These are phyloP conservation scores for Flexamia atlantica DNA, from an alignment of 2,888 invertebrate genomes.

Conservation along the genomic window DNA sequence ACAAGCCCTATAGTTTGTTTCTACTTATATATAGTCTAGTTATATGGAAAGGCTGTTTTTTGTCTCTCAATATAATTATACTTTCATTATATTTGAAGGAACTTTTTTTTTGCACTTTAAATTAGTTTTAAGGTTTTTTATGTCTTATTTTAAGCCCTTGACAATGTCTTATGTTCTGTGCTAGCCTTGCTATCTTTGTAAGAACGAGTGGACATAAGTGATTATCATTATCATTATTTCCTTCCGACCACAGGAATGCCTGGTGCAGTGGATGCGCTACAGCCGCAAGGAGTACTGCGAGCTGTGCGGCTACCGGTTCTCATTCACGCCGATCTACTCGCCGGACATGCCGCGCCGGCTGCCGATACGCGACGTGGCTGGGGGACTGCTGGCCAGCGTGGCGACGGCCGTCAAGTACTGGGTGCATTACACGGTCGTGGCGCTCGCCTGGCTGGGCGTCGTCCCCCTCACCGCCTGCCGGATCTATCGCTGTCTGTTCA, in stretches of 20 bases:
- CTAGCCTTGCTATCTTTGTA: too few species aligned
- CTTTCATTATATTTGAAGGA: too few species aligned
- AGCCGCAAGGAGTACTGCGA: slow-evolving; percentile 99
- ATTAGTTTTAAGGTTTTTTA: too few species aligned
- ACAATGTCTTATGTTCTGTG: too few species aligned
- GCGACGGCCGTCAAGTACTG: slow-evolving; percentile 96
- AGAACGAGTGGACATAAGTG: too few species aligned
- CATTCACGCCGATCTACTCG: slow-evolving; percentile 99
- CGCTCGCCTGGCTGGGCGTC: slow-evolving; percentile 97
- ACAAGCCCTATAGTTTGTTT: too few species aligned
- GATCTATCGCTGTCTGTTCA: slow-evolving; percentile 95
- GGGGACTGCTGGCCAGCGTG: slow-evolving; percentile 92
- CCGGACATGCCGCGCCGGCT: slow-evolving; percentile 99
- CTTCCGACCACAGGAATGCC: slow-evolving; percentile 90
- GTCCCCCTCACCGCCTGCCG: slow-evolving; percentile 98
- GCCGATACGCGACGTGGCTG: slow-evolving; percentile 94
- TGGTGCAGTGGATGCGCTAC: slow-evolving; percentile 98
- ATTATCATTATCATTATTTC: too few species aligned
- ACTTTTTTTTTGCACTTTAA: too few species aligned
- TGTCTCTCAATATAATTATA: too few species aligned
- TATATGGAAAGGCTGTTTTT: too few species aligned
- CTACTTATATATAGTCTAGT: too few species aligned
- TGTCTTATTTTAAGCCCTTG: too few species aligned
- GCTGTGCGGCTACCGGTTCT: slow-evolving; percentile 95
- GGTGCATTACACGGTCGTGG: slow-evolving; percentile 98